These are phyloP conservation scores for Sclerodermus sp. DNA, from an alignment of 2,888 invertebrate genomes.

Conservation along the genomic window DNA sequence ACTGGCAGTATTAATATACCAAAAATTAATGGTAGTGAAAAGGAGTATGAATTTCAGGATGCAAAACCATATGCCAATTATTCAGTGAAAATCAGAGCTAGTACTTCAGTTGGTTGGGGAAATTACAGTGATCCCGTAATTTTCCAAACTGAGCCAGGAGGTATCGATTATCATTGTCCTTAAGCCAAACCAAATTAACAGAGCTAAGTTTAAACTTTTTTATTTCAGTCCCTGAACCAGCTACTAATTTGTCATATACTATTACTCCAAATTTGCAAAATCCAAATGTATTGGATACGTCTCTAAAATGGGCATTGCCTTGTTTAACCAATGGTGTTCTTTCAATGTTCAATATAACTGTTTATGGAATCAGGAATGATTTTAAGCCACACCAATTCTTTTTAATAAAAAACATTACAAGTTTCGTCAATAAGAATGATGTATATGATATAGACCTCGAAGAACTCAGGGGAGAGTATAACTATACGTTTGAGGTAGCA, in stretches of 20 bases:
- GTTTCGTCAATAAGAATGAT: conserved; percentile 23
- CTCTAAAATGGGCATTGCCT: conserved; percentile 41
- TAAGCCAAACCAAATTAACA: no score
- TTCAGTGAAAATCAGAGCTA: conserved; percentile 35
- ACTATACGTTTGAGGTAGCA: conserved; percentile 38
- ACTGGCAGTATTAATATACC: conserved; percentile 10
- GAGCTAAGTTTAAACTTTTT: no score
- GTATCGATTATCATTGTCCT: background rate
- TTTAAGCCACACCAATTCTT: conserved; percentile 17
- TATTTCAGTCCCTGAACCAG: conserved; percentile 39
- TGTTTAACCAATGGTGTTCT: conserved; percentile 42
- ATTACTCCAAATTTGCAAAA: conserved; percentile 24
- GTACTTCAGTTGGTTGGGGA: conserved; percentile 43
- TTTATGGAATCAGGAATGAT: conserved; percentile 31
- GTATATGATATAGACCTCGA: conserved; percentile 27
- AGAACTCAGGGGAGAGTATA: conserved; percentile 39
- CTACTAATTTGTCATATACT: conserved; percentile 30
- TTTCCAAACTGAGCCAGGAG: conserved; percentile 28
- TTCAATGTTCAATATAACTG: conserved; percentile 35
- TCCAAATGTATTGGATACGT: conserved; percentile 34
- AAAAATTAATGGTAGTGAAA: conserved; percentile 15
- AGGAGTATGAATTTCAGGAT: conserved; percentile 16
- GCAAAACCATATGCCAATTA: conserved; percentile 36
- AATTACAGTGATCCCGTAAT: conserved; percentile 21
- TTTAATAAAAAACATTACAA: conserved; percentile 11